Percentiles rank a stretch among this genome's conserved stretches.
These are phyloP conservation scores for Campoplex capitator DNA, from an alignment of 2,888 invertebrate species.

Conservation along the genomic window DNA sequence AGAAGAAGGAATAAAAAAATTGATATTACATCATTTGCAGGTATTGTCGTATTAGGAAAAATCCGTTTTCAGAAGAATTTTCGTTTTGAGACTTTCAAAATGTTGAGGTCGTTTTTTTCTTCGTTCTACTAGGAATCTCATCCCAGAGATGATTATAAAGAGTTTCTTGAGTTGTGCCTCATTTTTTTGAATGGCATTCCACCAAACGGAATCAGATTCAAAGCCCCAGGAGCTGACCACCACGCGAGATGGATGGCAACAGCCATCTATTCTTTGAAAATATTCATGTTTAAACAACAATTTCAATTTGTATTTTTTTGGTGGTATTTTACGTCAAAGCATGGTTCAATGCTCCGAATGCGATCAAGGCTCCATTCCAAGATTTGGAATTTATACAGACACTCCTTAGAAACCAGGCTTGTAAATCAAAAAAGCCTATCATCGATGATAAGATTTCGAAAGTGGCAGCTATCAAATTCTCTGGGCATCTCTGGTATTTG, in stretches of 20 bases:
- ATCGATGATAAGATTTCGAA: too few relatives aligned
- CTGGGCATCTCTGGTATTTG: too few relatives aligned
- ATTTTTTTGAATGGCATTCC: slow-evolving; percentile 1
- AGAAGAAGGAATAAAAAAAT: neutral
- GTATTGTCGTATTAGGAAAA: too few relatives aligned
- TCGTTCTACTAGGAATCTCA: neutral
- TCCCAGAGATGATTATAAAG: slow-evolving; percentile 1
- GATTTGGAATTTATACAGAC: too few relatives aligned
- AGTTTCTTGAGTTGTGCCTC: slow-evolving; percentile 2
- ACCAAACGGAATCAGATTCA: neutral
- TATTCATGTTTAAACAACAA: neutral
- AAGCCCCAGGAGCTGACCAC: neutral
- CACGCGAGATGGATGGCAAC: slow-evolving; percentile 12
- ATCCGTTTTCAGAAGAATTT: neutral
- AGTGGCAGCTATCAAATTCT: too few relatives aligned
- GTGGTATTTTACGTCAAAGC: too few relatives aligned
- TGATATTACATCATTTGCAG: too few relatives aligned
- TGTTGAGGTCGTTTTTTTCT: neutral
- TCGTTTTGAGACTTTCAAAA: neutral
- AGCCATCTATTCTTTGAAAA: neutral
- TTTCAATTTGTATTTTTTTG: too few relatives aligned
- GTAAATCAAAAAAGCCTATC: too few relatives aligned
- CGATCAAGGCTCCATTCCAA: too few relatives aligned
- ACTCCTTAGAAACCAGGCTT: too few relatives aligned
- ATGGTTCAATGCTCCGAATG: too few relatives aligned